phyloP scores from a whole-genome alignment of 2,113 vertebrate species.

The Spea multiplicata region DNA sequence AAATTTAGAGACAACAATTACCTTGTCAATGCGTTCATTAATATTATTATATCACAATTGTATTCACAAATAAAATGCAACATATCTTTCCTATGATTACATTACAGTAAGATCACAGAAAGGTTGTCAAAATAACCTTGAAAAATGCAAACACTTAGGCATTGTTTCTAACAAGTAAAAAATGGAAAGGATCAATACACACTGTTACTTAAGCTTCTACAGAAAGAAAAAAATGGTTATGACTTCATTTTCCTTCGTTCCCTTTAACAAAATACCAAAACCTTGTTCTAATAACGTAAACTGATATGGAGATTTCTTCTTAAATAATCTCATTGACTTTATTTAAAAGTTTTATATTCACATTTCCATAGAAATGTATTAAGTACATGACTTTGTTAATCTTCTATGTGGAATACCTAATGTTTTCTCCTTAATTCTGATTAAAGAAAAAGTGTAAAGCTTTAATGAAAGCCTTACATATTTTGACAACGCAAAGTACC shows the following conservation, averaged over 20 bases:
- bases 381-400: constrained; percentile 52
- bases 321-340: constrained; percentile 49
- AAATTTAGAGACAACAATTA: background rate
- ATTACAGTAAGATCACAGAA: constrained; percentile 5
- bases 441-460: constrained; percentile 53
- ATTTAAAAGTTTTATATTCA: constrained; percentile 53
- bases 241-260: background rate
- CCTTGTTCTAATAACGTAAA: constrained; percentile 25
- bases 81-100: constrained; percentile 20
- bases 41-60: background rate
- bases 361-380: constrained; percentile 56
- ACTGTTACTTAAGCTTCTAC: constrained; percentile 5
- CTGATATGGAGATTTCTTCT: constrained; percentile 41
- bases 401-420: constrained; percentile 56
- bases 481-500: constrained; percentile 61
- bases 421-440: constrained; percentile 57
- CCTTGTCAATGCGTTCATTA: background rate
- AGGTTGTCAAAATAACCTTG: constrained; percentile 25
- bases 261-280: constrained; percentile 9
- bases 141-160: constrained; percentile 10
- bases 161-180: background rate
- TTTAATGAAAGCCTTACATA: constrained; percentile 59
- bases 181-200: constrained; percentile 16
- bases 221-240: background rate
- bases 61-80: background rate